phyloP scores from a whole-genome alignment of 2,113 vertebrate genomes.

The Lycocorax pyrrhopterus region DNA sequence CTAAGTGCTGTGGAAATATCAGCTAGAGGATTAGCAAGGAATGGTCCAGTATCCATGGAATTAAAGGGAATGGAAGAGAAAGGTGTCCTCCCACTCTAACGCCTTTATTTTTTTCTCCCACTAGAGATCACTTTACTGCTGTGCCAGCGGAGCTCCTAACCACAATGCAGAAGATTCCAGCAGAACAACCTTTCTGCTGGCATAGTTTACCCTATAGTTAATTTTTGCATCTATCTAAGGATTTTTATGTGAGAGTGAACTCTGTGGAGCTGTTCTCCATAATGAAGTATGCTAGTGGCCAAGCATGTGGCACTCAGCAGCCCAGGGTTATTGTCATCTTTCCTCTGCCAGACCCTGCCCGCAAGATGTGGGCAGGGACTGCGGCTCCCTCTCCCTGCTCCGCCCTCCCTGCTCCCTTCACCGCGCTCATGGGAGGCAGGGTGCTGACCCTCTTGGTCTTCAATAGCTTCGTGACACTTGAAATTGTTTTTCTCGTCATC shows the following conservation, averaged over 20 bases:
- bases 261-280: not conserved
- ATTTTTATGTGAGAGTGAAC: not conserved
- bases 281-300: not conserved
- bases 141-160: not conserved
- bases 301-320: not conserved
- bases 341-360: not conserved
- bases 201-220: not conserved
- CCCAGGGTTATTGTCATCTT: not conserved
- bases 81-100: not conserved
- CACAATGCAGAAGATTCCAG: not conserved
- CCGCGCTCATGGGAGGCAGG: fast-evolving
- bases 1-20: not conserved
- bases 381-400: not conserved
- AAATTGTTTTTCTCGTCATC: slow-evolving; percentile 12
- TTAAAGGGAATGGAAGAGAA: not conserved
- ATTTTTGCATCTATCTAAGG: not conserved
- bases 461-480: not conserved
- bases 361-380: not conserved
- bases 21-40: not conserved
- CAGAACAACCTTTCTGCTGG: not conserved
- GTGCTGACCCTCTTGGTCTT: not conserved
- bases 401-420: not conserved
- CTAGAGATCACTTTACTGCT: not conserved
- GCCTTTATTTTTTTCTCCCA: not conserved
- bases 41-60: not conserved